phyloP scores from a whole-genome alignment of 2,797 vertebrate genomes.

The Pangasius larnaudii region DNA sequence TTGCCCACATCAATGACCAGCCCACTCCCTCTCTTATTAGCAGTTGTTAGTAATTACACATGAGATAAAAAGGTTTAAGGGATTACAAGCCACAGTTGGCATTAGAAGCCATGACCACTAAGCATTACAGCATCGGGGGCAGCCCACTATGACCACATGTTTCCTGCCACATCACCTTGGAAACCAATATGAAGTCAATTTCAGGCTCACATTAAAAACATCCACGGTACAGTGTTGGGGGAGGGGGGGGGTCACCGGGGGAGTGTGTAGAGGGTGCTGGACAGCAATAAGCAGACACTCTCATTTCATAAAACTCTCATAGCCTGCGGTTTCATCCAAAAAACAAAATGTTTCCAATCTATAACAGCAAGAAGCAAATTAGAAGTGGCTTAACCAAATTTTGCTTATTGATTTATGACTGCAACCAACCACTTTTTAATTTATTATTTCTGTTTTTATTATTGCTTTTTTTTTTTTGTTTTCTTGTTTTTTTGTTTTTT shows the following conservation, averaged over 20 bases:
- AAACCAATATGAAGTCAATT: constrained; percentile 66
- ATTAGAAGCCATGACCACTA: constrained; percentile 64
- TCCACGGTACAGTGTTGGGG: background rate
- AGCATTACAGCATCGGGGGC: constrained; percentile 70
- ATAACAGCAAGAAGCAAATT: constrained; percentile 44
- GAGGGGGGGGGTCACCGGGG: background rate
- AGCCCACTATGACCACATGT: constrained; percentile 60
- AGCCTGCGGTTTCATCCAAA: constrained; percentile 26
- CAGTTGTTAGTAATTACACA: constrained; percentile 65
- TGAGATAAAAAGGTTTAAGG: constrained; percentile 58
- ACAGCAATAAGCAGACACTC: constrained; percentile 32
- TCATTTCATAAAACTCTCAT: background rate
- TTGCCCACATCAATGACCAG: constrained; percentile 59
- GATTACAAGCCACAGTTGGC: constrained; percentile 59
- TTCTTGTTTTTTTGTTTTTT: constrained; percentile 64
- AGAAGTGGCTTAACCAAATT: constrained; percentile 61
- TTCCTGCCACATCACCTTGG: constrained; percentile 67
- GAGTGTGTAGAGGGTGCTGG: background rate
- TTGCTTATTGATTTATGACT: constrained; percentile 55
- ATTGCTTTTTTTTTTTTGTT: constrained; percentile 67
- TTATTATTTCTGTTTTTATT: constrained; percentile 83
- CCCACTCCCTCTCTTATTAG: constrained; percentile 53
- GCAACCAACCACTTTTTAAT: constrained; percentile 82
- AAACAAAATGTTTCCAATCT: background rate
- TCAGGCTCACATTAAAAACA: constrained; percentile 26